Evolutionary conservation across 2,888 invertebrate genomes (phyloP), one percentile per base, ranked within the genome.

Genomic region (Creontiades dilutus): DNA sequence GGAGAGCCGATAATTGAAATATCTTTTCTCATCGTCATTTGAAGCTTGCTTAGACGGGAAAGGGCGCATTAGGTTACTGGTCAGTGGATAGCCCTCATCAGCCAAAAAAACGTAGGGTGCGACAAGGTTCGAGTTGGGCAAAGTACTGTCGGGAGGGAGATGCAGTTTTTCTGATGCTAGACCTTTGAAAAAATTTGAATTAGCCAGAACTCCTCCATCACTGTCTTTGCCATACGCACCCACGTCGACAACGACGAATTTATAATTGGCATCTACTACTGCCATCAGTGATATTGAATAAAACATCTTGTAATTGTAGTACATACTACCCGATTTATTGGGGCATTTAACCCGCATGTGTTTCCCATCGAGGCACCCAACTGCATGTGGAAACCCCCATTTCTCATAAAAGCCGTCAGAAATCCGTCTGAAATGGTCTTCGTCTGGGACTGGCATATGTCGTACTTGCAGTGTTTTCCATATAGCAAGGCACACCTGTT

Each of bases 21-120:
- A n/a, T n/a, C n/a, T n/a, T n/a, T n/a, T n/a, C n/a, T n/a, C n/a
- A n/a, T n/a, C n/a, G n/a, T n/a, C n/a, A n/a, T n/a, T n/a, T n/a
- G n/a, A n/a, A n/a, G n/a, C n/a, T n/a, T n/a, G n/a, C n/a, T n/a
- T n/a, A n/a, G n/a, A n/a, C n/a, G 85, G 85, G 27, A 55, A 84
- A 9, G 85, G 85, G 27, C 85, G 27, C 85, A 84, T 84, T 27
- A 84, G 61, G 55, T 37, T 9, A 4, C 2, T 84, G 11, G 12
- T 9, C 13, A 55, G 85, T 9, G 85, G 85, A 37, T 27, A 84
- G 11, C 12, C 85, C 55, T 84, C 85, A 84, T 84, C 85, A 23
- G 27, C 85, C 55, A 84, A n/a, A 84, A 84, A 55, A 13, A 84
- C 85, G 19, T 46, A 81, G 37, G 81, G 81, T 12, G 81, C 81